Evolutionary conservation across 92 coral and sea anemone genomes (phyloP), one percentile per base, ranked within the genome.

Genomic region (Parazoanthus swiftii): DNA sequence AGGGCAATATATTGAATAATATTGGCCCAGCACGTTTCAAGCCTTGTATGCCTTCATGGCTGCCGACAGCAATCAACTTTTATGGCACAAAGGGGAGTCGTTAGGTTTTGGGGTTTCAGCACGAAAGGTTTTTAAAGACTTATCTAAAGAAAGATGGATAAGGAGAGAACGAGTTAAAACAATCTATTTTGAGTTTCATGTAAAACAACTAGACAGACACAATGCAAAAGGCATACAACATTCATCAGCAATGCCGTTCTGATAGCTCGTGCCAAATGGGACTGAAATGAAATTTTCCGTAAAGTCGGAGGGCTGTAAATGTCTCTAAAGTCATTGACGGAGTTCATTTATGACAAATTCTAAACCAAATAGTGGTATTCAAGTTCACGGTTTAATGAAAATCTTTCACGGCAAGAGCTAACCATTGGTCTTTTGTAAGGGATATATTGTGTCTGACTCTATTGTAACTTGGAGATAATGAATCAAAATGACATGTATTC

Each of bases 1-100:
- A 44, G 86, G 87, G 66, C 87, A 84, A 84, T 84, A 84, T 84
- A 84, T 73, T 72, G 37, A 68, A 73, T 36, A 26, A 74, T 84
- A 84, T 84, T 71, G 87, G 87, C 78, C 87, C 63, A 72, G 87
- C 79, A 84, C 79, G 87, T 70, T 82, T 71, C 77, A 78, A 82
- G 38, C 51, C 74, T 81, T 82, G 86, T 68, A 50, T 65, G 51
- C 48, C 43, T 84, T 48, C 87, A 48, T 23, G 77, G 67, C 68
- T 72, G 77, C 77, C 79, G 87, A 84, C 18, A 48, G 82, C 87
- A 44, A 71, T 71, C 78, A 71, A 25, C 75, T 23, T 82, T 82
- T 38, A 26, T 82, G 33, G 86, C 76, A 82, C 87, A 84, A 84
- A 84, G 33, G 79, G 33, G 87, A 84, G 66, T 46, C 77, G 25